phyloP scores from a whole-genome alignment of 2,888 invertebrate species.

The Dicranocentrus wangi region DNA sequence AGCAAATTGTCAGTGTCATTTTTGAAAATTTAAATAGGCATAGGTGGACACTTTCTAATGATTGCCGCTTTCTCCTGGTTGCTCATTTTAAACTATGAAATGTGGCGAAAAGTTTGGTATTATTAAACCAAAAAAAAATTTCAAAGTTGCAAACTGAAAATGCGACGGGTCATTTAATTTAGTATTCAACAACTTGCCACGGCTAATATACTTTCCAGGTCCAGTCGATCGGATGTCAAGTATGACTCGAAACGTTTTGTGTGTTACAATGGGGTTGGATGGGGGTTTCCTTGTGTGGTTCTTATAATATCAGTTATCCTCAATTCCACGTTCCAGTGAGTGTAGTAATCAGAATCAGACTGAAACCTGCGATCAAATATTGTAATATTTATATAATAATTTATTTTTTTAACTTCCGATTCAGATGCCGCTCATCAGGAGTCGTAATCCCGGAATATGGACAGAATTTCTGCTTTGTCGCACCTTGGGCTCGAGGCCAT shows the following conservation, averaged over 20 bases:
- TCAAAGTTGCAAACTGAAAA: too few species aligned
- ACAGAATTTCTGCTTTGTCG: constrained; percentile 39
- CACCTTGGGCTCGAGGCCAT: constrained; percentile 53
- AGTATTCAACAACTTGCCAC: too few species aligned
- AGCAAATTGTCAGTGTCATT: too few species aligned
- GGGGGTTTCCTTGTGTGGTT: constrained; percentile 43
- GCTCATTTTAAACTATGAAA: constrained; percentile 40
- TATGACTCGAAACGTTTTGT: constrained; percentile 50
- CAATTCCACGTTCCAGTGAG: constrained; percentile 8
- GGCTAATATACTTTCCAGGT: too few species aligned
- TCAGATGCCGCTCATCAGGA: constrained; percentile 34
- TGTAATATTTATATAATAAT: too few species aligned
- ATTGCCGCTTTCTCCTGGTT: constrained; percentile 56
- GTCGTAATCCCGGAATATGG: constrained; percentile 49
- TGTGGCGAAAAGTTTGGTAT: constrained; percentile 52
- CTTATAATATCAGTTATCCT: constrained; percentile 27
- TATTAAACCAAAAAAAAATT: too few species aligned
- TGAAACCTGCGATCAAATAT: too few species aligned
- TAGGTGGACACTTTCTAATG: constrained; percentile 47
- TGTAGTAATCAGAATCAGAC: too few species aligned
- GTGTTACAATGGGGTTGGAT: constrained; percentile 20
- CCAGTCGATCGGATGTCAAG: too few species aligned
- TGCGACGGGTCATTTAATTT: too few species aligned
- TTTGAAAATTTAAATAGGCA: too few species aligned
- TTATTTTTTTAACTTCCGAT: too few species aligned